Conservation (phyloP, 2,113 vertebrate species). For the Rhombomys opimus region DNA sequence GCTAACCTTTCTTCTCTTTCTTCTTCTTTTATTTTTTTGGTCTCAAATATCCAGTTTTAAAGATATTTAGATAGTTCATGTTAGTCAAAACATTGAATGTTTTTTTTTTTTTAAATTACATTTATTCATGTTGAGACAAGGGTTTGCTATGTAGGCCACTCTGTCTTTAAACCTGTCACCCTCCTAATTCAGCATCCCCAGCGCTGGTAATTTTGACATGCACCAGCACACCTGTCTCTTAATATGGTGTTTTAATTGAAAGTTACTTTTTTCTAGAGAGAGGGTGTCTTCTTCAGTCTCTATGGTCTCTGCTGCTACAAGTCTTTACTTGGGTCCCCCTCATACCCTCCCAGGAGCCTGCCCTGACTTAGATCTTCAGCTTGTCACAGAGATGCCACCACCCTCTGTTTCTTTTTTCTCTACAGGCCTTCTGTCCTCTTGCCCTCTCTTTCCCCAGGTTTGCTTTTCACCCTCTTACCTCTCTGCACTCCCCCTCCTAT, state of each 20-base stretch:
- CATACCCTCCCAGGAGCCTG: no score
- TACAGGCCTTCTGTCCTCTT: no score
- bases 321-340: no score
- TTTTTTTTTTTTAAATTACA: no score
- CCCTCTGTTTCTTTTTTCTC: no score
- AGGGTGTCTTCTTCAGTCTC: no score
- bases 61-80: slow-evolving; percentile 15
- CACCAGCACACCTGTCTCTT: not conserved
- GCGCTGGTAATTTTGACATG: not conserved
- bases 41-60: slow-evolving; percentile 14
- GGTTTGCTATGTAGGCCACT: not conserved
- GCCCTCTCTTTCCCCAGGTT: no score
- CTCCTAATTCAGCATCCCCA: not conserved
- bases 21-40: not conserved
- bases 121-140: not conserved
- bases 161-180: not conserved
- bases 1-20: not conserved
- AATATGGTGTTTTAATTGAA: not conserved
- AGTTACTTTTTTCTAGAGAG: not conserved
- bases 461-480: no score
- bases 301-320: no score
- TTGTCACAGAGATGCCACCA: no score
- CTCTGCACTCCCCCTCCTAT: no score
- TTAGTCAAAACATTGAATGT: not conserved
- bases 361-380: no score